Evolutionary conservation across 2,113 vertebrate genomes (phyloP).

Genomic region (Ahaetulla prasina): DNA sequence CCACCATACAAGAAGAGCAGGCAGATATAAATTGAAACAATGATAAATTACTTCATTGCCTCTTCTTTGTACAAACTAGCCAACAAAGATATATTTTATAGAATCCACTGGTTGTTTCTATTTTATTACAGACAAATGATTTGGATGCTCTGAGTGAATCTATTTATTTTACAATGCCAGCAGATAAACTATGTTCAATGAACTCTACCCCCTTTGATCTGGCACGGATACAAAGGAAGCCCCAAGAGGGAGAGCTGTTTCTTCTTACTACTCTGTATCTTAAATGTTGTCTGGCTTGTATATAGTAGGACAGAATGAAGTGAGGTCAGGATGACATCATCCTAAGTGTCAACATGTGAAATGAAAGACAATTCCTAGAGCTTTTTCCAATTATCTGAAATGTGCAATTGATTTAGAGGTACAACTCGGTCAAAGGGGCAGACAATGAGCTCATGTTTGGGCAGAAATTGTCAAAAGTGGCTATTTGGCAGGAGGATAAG

Average conservation of each 20-base stretch:
- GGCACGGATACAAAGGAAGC: background rate
- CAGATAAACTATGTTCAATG: background rate
- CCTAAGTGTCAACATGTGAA: slow-evolving; percentile 44
- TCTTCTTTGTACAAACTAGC: background rate
- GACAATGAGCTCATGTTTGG: background rate
- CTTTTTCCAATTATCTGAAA: slow-evolving; percentile 45
- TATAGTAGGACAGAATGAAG: slow-evolving; percentile 50
- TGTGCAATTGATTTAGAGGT: slow-evolving; percentile 23
- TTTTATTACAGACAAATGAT: background rate
- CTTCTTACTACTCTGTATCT: slow-evolving; percentile 6
- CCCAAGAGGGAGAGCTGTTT: background rate
- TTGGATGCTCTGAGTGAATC: background rate
- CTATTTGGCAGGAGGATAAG: background rate
- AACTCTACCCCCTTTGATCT: rapidly evolving
- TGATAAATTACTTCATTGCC: background rate
- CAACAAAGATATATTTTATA: background rate
- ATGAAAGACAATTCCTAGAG: background rate
- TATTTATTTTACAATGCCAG: background rate
- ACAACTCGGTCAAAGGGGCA: slow-evolving; percentile 3
- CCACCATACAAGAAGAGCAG: background rate
- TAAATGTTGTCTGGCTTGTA: slow-evolving; percentile 13
- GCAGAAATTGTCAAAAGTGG: slow-evolving; percentile 2
- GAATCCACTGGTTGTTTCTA: background rate
- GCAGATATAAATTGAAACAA: background rate
- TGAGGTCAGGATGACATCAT: slow-evolving; percentile 36